phyloP scores from a whole-genome alignment of 2,888 invertebrate species.

The Megastigmus dorsalis region DNA sequence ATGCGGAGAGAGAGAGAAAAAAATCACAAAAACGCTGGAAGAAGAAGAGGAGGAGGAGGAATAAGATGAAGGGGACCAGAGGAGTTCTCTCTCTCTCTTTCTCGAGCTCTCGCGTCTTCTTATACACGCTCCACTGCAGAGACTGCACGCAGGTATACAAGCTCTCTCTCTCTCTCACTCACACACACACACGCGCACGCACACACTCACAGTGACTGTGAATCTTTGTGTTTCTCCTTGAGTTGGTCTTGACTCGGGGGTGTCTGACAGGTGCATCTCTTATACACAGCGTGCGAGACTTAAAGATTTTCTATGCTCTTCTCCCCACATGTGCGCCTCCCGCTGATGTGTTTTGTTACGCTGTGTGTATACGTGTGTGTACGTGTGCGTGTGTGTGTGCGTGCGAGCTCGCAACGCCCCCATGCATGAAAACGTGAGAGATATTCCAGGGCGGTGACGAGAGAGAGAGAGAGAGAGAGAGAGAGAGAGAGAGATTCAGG shows the following conservation, averaged over 20 bases:
- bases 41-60: conserved; percentile 14
- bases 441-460: too few species aligned
- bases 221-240: conserved; percentile 63
- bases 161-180: too few species aligned
- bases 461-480: neutral
- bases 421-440: too few species aligned
- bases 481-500: neutral
- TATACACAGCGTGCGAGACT: conserved; percentile 17
- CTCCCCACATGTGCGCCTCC: conserved; percentile 17
- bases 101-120: too few species aligned
- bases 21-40: conserved; percentile 17
- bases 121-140: too few species aligned
- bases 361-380: neutral
- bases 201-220: too few species aligned
- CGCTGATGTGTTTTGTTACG: conserved; percentile 48
- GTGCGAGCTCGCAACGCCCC: too few species aligned
- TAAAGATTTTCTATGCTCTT: conserved; percentile 28
- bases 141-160: conserved; percentile 29
- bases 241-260: conserved; percentile 62
- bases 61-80: neutral
- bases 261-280: conserved; percentile 69
- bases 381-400: conserved; percentile 13
- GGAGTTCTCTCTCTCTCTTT: too few species aligned
- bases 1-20: conserved; percentile 15
- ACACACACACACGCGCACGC: neutral